Base-by-base conservation (phyloP, 2,113 vertebrate genomes). In the Kryptolebias marmoratus region DNA sequence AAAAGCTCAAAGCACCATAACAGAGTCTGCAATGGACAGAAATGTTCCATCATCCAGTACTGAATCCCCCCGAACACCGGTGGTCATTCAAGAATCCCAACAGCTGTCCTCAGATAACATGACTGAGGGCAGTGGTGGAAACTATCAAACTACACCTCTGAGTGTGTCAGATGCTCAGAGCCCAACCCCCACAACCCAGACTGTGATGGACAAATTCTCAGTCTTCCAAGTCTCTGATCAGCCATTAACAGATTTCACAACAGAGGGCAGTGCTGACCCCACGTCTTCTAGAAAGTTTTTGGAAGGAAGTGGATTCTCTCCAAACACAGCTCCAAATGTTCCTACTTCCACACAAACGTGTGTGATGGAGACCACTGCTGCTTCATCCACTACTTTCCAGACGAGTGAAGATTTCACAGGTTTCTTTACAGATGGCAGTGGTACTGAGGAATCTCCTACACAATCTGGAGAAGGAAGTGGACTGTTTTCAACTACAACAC, bases 241-340 rank as follows among this genome's bases (percentile, higher is more conserved):
- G 30, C 53, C 28, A 0, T 50, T 60, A 10, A 5, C 22, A 0
- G 15, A 54, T 16, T 31, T 52, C n/a, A 45, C 9, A 1, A 36
- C 2, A 0, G 81, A 89, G 18, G 82, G 63, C 13, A 81, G 77
- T 7, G 70, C n/a, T 53, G 45, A 45, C 14, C 54, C 11, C 30
- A 14, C 16, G 13, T 7, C 54, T 13, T 56, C 54, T 6, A 27
- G 2, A 2, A 5, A 1, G 9, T 27, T 42, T 8, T 42, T 42
- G n/a, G 11, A 11, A 11, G 49, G 49, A 18, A 50, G 49, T 8
- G 49, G 49, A n/a, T 18, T n/a, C 1, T 50, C 18, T 50, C 16
- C 49, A 50, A 5, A 13, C 3, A 47, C 45, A 47, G 12, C 2
- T 12, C 11, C 45, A 1, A 47, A 10, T 42, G 39, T 22, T 22